phyloP scores from a whole-genome alignment of 2,113 vertebrate species.

The Corythoichthys haematopterus region DNA sequence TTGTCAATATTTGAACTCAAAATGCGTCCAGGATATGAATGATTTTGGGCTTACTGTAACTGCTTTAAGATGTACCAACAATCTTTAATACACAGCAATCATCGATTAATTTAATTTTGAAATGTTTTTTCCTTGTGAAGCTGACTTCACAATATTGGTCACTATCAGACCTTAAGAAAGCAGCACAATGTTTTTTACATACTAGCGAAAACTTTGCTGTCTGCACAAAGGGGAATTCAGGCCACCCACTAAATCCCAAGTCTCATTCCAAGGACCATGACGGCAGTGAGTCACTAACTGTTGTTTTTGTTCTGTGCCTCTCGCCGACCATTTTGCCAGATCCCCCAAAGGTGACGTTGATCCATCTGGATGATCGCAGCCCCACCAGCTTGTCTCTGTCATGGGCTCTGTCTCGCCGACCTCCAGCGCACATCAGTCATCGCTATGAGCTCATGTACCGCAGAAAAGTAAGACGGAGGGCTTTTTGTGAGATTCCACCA shows the following conservation, averaged over 20 bases:
- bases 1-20: no score
- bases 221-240: constrained; percentile 28
- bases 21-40: neutral
- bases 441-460: constrained; percentile 95
- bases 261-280: constrained; percentile 41
- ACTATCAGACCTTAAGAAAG: neutral
- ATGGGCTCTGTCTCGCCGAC: constrained; percentile 81
- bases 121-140: neutral
- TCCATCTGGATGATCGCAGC: constrained; percentile 78
- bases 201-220: constrained; percentile 10
- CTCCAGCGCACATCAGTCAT: constrained; percentile 77
- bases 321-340: constrained; percentile 62
- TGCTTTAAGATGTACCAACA: neutral
- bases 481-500: neutral
- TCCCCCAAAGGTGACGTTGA: constrained; percentile 84
- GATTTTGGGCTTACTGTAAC: neutral
- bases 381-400: constrained; percentile 82
- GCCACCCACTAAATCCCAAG: constrained; percentile 39
- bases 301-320: constrained; percentile 52
- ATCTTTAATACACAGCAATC: no score
- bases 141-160: neutral
- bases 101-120: neutral
- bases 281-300: constrained; percentile 53
- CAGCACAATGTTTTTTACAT: neutral
- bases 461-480: constrained; percentile 79